Evolutionary conservation across 35 echinoderm and acorn worm species (phyloP), one percentile per base, ranked within the genome.

Genomic region (Amphiura filiformis): DNA sequence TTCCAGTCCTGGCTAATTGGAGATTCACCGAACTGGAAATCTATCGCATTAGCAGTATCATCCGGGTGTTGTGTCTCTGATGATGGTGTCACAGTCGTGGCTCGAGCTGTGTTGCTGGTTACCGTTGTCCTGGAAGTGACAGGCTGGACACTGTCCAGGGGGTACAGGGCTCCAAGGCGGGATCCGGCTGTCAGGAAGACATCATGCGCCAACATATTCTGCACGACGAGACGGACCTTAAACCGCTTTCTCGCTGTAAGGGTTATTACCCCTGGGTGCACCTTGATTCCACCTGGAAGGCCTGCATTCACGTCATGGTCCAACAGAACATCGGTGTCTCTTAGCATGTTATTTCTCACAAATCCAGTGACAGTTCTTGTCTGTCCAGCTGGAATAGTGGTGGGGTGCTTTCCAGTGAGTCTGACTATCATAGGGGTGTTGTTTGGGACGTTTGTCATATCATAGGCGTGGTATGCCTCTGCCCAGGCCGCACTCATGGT

Each of bases 21-120:
- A 32, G 80, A 82, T 39, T 12, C 35, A n/a, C 7, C 47, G 64
- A 70, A 84, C n/a, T 84, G 32, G 36, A 34, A 80, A n/a, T n/a
- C n/a, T 23, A 4, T 84, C 57, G 36, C 15, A 32, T 39, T 36
- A 32, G 78, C 13, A 82, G 1, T 42, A n/a, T 38, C 34, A 30
- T 79, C 2, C 15, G 15, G 0, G 0, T 38, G 38, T 1, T 1
- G 2, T 34, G 34, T 17, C 13, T 38, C n/a, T n/a, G n/a, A n/a
- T n/a, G n/a, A n/a, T 1, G 77, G 17, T 18, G 26, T 36, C n/a
- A 15, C 13, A 79, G 77, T 20, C 34, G 4, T 77, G 77, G 77
- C 41, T 47, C 17, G 17, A 9, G 41, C 41, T 9, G 34, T 17
- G 33, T 30, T 38, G 17, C 0, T 79, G 20, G 34, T 22, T 15